phyloP scores from a whole-genome alignment of 2,888 invertebrate species.

The Linnaemya vulpina region DNA sequence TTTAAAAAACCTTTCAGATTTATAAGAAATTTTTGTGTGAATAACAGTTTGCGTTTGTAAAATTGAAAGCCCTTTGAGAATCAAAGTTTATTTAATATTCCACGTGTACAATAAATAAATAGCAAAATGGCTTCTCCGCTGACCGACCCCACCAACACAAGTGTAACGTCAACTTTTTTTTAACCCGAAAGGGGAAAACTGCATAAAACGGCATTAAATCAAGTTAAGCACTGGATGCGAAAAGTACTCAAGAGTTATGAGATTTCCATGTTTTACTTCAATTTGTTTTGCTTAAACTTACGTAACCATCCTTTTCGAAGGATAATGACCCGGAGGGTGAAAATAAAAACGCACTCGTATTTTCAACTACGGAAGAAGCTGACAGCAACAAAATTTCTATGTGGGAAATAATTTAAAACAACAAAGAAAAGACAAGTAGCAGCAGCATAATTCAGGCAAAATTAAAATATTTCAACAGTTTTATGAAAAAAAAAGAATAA shows the following conservation, averaged over 20 bases:
- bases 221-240: slow-evolving; percentile 40
- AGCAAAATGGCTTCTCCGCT: background rate
- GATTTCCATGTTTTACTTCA: slow-evolving; percentile 39
- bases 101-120: background rate
- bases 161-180: background rate
- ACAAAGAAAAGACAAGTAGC: background rate
- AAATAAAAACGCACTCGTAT: slow-evolving; percentile 14
- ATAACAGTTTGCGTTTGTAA: no score
- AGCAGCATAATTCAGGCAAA: slow-evolving; percentile 11
- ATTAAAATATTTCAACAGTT: background rate
- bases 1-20: no score
- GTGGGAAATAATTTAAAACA: background rate
- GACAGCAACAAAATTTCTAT: background rate
- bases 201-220: slow-evolving; percentile 31
- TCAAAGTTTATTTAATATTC: background rate
- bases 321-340: slow-evolving; percentile 51
- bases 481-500: background rate
- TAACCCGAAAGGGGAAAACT: background rate
- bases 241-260: slow-evolving; percentile 49
- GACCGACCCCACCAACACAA: background rate
- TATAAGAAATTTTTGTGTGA: no score
- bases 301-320: slow-evolving; percentile 43
- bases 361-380: background rate
- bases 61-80: no score
- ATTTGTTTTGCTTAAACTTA: slow-evolving; percentile 43